Evolutionary conservation across 2,888 invertebrate species (phyloP), one percentile per base, ranked within the genome.

Genomic region (Cheilosia scutellata): DNA sequence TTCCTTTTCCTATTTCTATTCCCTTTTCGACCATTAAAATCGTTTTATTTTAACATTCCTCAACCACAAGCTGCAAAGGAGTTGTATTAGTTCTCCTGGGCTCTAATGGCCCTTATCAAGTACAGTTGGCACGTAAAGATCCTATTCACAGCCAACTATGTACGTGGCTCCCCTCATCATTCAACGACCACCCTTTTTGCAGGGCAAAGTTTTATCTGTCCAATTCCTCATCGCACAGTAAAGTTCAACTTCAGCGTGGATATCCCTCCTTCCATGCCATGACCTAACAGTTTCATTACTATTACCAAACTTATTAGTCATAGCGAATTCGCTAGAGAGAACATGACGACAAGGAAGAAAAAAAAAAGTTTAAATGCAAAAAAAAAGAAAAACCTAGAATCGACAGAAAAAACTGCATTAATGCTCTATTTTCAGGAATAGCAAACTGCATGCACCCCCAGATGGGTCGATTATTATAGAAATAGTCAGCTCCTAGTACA

Each of bases 241-340:
- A 82, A 77, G 77, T 53, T 55, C 20, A 42, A 13, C 71, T 40
- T 27, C 25, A 51, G 49, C 16, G 47, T 62, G 60, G 11, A 77
- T 13, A 57, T 72, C 51, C 57, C 27, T 11, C 20, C 7, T n/a
- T 20, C 27, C 33, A 42, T 72, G 9, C 49, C 82, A 83, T 72
- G 77, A 83, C 66, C 62, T 49, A 55, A 42, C 51, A 25, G 40
- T 70, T 68, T 78, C 68, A 70, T 74, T 72, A 53, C 49, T 72
- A 72, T 66, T 66, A 63, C 66, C 68, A 44, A 78, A 78, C 83
- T 78, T 83, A 78, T 78, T 83, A 78, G 78, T 78, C 78, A 72
- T 60, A 51, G 62, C 63, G 44, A 58, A 71, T 7, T 44, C 31
- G 42, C 55, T 63, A 11, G 11, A 37, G 37, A 44, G 58, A 4